These are phyloP conservation scores for Drosophila merina DNA, from an alignment of 2,888 invertebrate species.

Conservation along the genomic window DNA sequence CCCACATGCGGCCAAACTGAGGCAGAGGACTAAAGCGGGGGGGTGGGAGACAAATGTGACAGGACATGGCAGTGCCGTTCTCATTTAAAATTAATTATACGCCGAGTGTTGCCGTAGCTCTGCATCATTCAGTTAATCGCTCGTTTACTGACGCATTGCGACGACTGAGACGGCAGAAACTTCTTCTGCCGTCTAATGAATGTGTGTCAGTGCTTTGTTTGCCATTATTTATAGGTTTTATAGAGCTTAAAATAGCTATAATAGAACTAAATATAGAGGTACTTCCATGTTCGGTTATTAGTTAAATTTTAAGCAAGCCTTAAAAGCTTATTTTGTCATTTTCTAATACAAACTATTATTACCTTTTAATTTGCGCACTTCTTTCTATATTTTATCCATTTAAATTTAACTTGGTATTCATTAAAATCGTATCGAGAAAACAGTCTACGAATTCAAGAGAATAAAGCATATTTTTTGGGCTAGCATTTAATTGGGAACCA, in stretches of 20 bases:
- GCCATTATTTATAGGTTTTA: constrained; percentile 18
- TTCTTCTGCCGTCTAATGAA: constrained; percentile 59
- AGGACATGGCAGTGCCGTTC: constrained; percentile 38
- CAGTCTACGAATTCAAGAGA: not conserved
- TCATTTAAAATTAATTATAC: constrained; percentile 76
- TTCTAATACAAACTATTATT: no score
- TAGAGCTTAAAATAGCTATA: constrained; percentile 1
- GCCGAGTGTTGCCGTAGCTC: constrained; percentile 63
- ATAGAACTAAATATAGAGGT: constrained; percentile 1
- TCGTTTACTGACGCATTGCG: constrained; percentile 56
- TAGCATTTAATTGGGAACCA: constrained; percentile 21
- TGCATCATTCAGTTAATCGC: constrained; percentile 64
- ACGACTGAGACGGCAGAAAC: constrained; percentile 6
- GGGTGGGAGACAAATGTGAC: constrained; percentile 31
- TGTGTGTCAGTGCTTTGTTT: constrained; percentile 45
- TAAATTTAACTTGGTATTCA: not conserved
- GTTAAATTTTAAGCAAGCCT: not conserved
- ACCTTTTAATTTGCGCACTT: no score
- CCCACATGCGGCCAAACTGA: constrained; percentile 18
- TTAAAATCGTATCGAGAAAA: not conserved
- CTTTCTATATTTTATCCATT: no score
- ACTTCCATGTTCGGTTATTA: not conserved
- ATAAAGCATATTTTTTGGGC: not conserved
- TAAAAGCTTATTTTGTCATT: no score
- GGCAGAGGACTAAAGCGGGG: not conserved